Evolutionary conservation across 1,140 invertebrate species (phyloP).

Genomic region (Thaumatotibia leucotreta): DNA sequence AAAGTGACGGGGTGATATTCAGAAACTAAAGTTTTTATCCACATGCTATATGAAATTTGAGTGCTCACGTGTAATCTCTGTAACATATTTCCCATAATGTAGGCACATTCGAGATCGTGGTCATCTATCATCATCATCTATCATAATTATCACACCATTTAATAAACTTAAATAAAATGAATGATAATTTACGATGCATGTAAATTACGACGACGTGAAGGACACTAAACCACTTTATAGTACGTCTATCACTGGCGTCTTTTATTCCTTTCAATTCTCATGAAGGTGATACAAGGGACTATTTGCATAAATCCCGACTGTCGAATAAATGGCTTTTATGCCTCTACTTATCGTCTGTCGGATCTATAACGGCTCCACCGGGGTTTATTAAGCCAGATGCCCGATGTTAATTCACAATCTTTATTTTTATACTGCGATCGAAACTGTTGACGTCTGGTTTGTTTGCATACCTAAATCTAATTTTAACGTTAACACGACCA

Average conservation of each 20-base stretch:
- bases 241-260: not conserved
- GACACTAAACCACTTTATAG: not conserved
- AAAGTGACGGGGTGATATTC: not conserved
- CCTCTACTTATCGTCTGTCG: conserved; percentile 18
- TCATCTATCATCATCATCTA: no score
- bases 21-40: not conserved
- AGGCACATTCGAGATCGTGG: not conserved
- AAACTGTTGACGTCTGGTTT: conserved; percentile 3
- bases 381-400: conserved; percentile 37
- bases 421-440: conserved; percentile 17
- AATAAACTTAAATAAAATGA: not conserved
- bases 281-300: conserved; percentile 19
- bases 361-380: conserved; percentile 30
- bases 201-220: not conserved
- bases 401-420: conserved; percentile 16
- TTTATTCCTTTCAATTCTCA: conserved; percentile 11
- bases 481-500: not conserved
- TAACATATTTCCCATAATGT: not conserved
- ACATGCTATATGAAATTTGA: not conserved
- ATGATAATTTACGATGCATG: not conserved
- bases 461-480: conserved; percentile 19
- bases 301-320: conserved; percentile 23
- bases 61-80: not conserved
- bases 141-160: not conserved
- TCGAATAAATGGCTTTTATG: conserved; percentile 31